Base-by-base conservation (phyloP, 30 jellyfish, hydroid and myxozoan genomes). In the Catostylus mosaicus region DNA sequence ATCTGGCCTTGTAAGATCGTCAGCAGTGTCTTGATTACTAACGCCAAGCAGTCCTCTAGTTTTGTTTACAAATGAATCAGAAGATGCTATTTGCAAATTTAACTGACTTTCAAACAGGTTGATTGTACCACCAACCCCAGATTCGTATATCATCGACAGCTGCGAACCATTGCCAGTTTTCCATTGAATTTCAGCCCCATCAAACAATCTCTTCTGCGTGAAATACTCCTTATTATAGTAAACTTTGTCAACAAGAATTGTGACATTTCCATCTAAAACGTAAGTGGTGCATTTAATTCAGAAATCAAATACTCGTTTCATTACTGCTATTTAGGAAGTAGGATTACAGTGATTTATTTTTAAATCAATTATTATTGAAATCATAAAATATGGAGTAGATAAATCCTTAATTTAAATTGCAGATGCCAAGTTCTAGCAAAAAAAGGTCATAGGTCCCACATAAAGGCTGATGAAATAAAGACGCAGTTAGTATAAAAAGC, bases 21-120 rank as follows among this genome's bases (percentile, higher is more conserved):
- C 86, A 31, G 59, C 19, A 22, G 3, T 52, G 33, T 80, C 76
- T 3, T 46, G 26, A 40, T 80, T 66, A 10, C 18, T 12, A 8
- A 30, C 63, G 8, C 91, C 91, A 0, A 67, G 63, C 20, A 80
- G 40, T 12, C 91, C 91, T 5, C 34, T 8, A 3, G 91, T 80
- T 0, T 63, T 37, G 50, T 78, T 61, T 4, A 78, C n/a, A 34
- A 57, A 57, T 30, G 48, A 26, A 18, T 22, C 27, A 23, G 71
- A 26, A 8, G 62, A 27, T 26, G 88, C 30, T 16, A 76, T 30
- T 11, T 52, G 37, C 4, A 56, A 3, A 12, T 60, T 40, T n/a
- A 76, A 50, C 23, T 34, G 75, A 18, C 63, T 57, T 8, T 31
- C 18, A 18, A 56, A 34, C 19, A 76, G 51, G 19, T 23, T 30